A percentile compares a stretch with the other conserved stretches of the same genome.
Conservation (phyloP, 1,140 invertebrate species). For the Drosophila bocqueti region DNA sequence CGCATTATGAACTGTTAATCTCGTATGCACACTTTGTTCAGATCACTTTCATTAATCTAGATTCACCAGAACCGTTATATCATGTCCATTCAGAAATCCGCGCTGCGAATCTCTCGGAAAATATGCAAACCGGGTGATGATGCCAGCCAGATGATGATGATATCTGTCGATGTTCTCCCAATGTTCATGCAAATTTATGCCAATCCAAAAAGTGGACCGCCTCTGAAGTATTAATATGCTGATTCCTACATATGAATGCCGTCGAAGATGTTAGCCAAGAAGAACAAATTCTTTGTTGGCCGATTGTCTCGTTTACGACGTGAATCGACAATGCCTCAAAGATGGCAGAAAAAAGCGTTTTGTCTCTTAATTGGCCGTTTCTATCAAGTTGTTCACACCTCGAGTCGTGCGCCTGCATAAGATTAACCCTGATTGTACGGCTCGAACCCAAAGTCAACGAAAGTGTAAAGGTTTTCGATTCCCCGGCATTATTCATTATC, state of each 20-base stretch:
- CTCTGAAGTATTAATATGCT: slow-evolving; percentile 36
- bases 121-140: slow-evolving; percentile 26
- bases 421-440: slow-evolving; percentile 55
- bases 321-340: slow-evolving; percentile 10
- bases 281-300: slow-evolving; percentile 39
- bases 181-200: slow-evolving; percentile 42
- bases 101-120: slow-evolving; percentile 37
- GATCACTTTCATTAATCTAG: slow-evolving; percentile 74
- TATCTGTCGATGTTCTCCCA: slow-evolving; percentile 32
- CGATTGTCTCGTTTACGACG: slow-evolving; percentile 28
- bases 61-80: slow-evolving; percentile 70
- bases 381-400: slow-evolving; percentile 39
- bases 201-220: slow-evolving; percentile 38
- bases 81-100: slow-evolving; percentile 57
- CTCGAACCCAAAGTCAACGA: slow-evolving; percentile 51
- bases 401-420: slow-evolving; percentile 52
- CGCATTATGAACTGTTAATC: slow-evolving; percentile 37
- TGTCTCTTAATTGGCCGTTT: slow-evolving; percentile 53
- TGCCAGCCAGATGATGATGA: slow-evolving; percentile 24
- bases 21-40: slow-evolving; percentile 39
- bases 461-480: slow-evolving; percentile 63
- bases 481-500: slow-evolving; percentile 13
- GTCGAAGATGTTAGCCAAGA: slow-evolving; percentile 3
- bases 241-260: slow-evolving; percentile 13
- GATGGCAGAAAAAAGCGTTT: slow-evolving; percentile 32